phyloP scores from a whole-genome alignment of 2,888 invertebrate species.

The Craniophora ligustri region DNA sequence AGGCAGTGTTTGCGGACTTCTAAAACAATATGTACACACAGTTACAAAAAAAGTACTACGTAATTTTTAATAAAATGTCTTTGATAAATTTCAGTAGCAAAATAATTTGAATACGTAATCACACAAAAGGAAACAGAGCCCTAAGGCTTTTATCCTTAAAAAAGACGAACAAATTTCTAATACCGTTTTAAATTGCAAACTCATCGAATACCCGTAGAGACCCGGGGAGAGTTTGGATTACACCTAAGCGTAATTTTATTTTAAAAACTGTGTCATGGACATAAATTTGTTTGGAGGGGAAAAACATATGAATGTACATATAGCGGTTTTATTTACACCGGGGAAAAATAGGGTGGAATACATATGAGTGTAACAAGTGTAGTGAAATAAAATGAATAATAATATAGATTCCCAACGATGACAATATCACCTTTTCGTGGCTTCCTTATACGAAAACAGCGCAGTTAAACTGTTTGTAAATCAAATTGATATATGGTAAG shows the following conservation, averaged over 20 bases:
- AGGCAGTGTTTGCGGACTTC: constrained; percentile 1
- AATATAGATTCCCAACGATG: too few relatives aligned
- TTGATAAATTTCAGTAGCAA: constrained; percentile 30
- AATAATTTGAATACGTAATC: constrained; percentile 39
- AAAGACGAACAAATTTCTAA: constrained; percentile 12
- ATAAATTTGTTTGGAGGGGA: neutral
- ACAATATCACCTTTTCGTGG: too few relatives aligned
- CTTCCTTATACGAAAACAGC: too few relatives aligned
- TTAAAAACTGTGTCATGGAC: neutral
- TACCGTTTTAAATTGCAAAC: constrained; percentile 37
- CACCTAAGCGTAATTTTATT: constrained; percentile 6
- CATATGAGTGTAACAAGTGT: too few relatives aligned
- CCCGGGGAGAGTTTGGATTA: neutral
- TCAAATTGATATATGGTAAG: too few relatives aligned
- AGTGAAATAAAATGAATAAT: too few relatives aligned
- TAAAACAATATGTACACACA: neutral
- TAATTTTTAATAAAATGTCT: constrained; percentile 11
- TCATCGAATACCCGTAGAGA: neutral
- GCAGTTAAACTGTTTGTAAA: too few relatives aligned
- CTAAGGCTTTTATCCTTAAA: constrained; percentile 10
- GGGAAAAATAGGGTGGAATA: too few relatives aligned
- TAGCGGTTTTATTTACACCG: too few relatives aligned
- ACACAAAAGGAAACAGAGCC: constrained; percentile 14
- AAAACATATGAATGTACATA: neutral
- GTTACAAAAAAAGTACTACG: constrained; percentile 4